Evolutionary conservation across 2,797 vertebrate genomes (phyloP), one percentile per base, ranked within the genome.

Genomic region (Poeciliopsis gracilis): DNA sequence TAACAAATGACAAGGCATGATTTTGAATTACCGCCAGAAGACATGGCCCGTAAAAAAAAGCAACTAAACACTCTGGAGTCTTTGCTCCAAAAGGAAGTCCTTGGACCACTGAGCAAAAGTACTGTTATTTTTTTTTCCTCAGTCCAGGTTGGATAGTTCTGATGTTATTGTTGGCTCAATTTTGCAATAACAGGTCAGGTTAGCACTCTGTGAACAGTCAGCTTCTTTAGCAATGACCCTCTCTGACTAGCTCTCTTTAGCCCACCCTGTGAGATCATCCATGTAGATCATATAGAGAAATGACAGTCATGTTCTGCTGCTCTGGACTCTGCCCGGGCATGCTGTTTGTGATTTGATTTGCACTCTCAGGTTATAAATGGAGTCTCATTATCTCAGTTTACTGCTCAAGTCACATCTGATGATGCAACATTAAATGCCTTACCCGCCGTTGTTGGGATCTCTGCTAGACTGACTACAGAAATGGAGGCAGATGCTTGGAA

Each of bases 271-370:
- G 38, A 69, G 23, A 67, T 43, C 61, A 38, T 66, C 61, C 61
- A 66, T 8, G 30, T 36, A 36, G 28, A 36, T 18, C 61, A 36
- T 51, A 51, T 28, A 20, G 16, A 36, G 30, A 63, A 67, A 23
- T 41, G 18, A 12, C 38, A 38, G 85, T 71, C 74, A 59, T 45
- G 18, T 81, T 83, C 78, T 66, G 80, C 77, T 77, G 77, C 91
- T 87, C 87, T 87, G 72, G 77, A 84, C 77, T 90, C 74, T 83
- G 87, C 82, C 91, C 79, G 85, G 83, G 78, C 78, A 89, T 87
- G 85, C 77, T 79, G 82, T 41, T 76, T 71, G 30, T 84, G 89
- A 91, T 91, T 85, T 84, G 84, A 91, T 93, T 90, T 87, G 79
- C 74, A 75, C 79, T 78, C 86, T 91, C 61, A 61, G 79, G 77